Evolutionary conservation across 2,888 invertebrate genomes (phyloP), one percentile per base, ranked within the genome.

Genomic region (Gnatocerus cornutus): DNA sequence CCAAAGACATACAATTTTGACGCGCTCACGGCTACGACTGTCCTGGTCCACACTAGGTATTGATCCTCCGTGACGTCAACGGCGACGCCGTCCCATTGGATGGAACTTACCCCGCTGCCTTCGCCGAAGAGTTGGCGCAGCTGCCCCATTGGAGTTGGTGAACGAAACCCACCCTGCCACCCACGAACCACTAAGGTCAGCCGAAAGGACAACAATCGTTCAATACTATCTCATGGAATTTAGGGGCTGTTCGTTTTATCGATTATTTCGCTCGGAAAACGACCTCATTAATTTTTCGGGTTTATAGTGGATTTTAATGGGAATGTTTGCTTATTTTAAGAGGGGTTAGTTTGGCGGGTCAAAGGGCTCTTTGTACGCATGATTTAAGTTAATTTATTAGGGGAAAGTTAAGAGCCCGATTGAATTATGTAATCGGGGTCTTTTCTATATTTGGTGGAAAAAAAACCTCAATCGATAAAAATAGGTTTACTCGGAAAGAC

Each of bases 1-100:
- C 64, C 33, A 59, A 72, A 70, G 77, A 78, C 79, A 76, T 77
- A 79, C 80, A 79, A 78, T 73, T 79, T 78, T 77, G 78, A 75
- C 80, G 83, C 79, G 77, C 76, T 77, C 80, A 73, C 78, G 76
- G 76, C 76, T 74, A 79, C 80, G 77, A 82, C 82, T 81, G 82
- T 78, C 74, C 80, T 79, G 78, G 66, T 70, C 70, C 50, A 50
- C 66, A 76, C 74, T 74, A 73, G 76, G 78, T 84, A 85, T 85
- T 83, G 85, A 85, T 85, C 81, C 79, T 70, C 58, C 74, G 73
- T 84, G 84, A 84, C 84, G 84, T 84, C 82, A 84, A 79, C 65
- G 73, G 71, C 76, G 73, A 76, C 76, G 73, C 68, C 74, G 75
- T 74, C 74, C 74, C 71, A 79, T 79, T 79, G 68, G 80, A 74